These are phyloP conservation scores for Umimayanthus kanabou DNA, from an alignment of 92 coral and sea anemone species.

Conservation along the genomic window DNA sequence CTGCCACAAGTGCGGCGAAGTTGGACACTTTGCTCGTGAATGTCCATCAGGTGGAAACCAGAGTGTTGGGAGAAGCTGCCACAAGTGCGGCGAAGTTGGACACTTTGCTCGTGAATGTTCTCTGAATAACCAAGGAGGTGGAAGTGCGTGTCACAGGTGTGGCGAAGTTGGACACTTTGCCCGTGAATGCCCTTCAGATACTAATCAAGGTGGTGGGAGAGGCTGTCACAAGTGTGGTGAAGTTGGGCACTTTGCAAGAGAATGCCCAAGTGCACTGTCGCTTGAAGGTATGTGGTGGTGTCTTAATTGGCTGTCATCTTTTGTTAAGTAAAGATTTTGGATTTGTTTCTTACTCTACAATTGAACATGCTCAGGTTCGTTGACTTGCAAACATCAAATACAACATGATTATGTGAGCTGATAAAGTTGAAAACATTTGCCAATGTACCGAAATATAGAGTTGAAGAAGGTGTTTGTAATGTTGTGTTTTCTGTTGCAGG, in stretches of 20 bases:
- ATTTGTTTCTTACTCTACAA: too few relatives aligned
- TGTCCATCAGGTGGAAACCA: background rate
- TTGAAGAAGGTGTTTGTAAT: background rate
- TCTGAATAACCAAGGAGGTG: slow-evolving; percentile 8
- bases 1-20: slow-evolving; percentile 60
- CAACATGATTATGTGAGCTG: background rate
- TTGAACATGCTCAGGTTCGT: background rate
- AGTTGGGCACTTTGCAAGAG: slow-evolving; percentile 88
- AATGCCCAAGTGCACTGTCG: slow-evolving; percentile 61
- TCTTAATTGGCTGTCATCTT: background rate
- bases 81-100: slow-evolving; percentile 62
- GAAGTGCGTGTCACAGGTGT: slow-evolving; percentile 48
- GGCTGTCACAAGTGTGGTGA: slow-evolving; percentile 81
- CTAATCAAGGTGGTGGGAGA: slow-evolving; percentile 42
- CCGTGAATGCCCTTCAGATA: slow-evolving; percentile 54
- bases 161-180: slow-evolving; percentile 81
- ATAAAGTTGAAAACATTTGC: background rate
- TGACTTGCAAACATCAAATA: background rate
- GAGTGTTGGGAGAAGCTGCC: slow-evolving; percentile 10
- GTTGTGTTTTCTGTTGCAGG: slow-evolving; percentile 43
- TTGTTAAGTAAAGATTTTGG: background rate
- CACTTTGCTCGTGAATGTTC: slow-evolving; percentile 52
- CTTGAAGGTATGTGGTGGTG: background rate
- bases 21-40: slow-evolving; percentile 54
- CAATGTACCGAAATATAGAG: background rate